Conservation (phyloP, 2,797 vertebrate species). For the Malurus leucopterus region DNA sequence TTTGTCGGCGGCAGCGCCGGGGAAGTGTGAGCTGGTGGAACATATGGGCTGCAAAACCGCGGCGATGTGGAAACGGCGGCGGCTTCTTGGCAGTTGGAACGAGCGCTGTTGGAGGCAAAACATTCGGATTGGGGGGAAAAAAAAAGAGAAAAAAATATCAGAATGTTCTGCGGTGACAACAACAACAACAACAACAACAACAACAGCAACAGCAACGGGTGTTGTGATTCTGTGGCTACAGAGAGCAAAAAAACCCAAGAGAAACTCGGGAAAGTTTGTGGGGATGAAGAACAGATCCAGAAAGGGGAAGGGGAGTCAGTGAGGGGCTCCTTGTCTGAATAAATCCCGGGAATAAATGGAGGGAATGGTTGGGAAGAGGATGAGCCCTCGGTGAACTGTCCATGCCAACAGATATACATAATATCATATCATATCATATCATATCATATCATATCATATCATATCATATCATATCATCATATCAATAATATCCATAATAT, state of each 20-base stretch:
- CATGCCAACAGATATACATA: neutral
- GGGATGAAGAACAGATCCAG: neutral
- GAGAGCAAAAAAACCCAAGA: neutral
- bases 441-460: too few relatives aligned
- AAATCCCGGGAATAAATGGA: neutral
- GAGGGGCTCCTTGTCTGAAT: neutral
- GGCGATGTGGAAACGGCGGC: neutral
- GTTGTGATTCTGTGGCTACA: neutral
- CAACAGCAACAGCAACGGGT: neutral
- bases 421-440: too few relatives aligned
- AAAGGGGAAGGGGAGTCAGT: neutral
- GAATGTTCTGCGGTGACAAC: neutral
- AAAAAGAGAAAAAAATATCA: neutral
- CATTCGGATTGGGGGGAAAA: neutral
- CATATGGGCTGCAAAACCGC: conserved; percentile 62
- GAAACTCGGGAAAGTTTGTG: neutral
- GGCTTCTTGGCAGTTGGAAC: conserved; percentile 30
- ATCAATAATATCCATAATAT: too few relatives aligned
- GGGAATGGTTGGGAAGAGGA: neutral
- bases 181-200: too few relatives aligned
- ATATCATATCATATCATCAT: too few relatives aligned
- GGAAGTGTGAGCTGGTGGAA: conserved; percentile 55
- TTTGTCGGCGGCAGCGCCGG: conserved; percentile 4
- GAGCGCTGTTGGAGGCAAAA: conserved; percentile 32
- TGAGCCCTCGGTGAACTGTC: neutral